Evolutionary conservation across 2,888 invertebrate genomes (phyloP), one percentile per base, ranked within the genome.

Genomic region (Cremastinae sp.): DNA sequence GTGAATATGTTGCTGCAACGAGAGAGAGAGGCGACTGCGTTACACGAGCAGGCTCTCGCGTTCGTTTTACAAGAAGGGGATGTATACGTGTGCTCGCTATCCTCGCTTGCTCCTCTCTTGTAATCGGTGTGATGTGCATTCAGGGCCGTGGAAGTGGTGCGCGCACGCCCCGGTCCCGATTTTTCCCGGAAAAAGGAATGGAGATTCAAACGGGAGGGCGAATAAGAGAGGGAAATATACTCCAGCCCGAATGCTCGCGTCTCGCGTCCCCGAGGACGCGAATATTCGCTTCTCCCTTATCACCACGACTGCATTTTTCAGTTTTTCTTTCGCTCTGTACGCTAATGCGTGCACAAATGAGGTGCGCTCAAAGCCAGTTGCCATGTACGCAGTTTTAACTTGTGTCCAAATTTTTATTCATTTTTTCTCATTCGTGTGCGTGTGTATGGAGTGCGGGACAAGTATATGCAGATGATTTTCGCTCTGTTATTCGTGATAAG

Each of bases 121-220:
- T 28, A 12, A 18, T 47, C 22, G 14, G 28, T 28, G 41, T 43
- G 51, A 70, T 64, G 61, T 65, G 73, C 75, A 69, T 75, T 73
- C 65, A 69, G 54, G 54, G 68, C 43, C 28, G 54, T 4, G 16
- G 62, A n/a, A n/a, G n/a, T n/a, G 8, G 58, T 41, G 56, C 61
- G 64, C 71, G 78, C 79, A 81, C 82, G 74, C 82, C 82, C 79
- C 74, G 78, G 78, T 81, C 79, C 73, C 76, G 74, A 83, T 82
- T 79, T 75, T 12, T 20, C 38, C 58, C 38, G 10, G 49, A 41
- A 36, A 49, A 20, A 28, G 51, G 74, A 34, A 47, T 72, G 18
- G 16, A n/a, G 36, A 16, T 12, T 7, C 9, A 10, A 12, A 16
- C 54, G 34, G 20, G 12, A 56, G 43, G 16, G 45, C 14, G 34